phyloP scores from a whole-genome alignment of 2,797 vertebrate genomes.

The Rhynchotus rufescens region DNA sequence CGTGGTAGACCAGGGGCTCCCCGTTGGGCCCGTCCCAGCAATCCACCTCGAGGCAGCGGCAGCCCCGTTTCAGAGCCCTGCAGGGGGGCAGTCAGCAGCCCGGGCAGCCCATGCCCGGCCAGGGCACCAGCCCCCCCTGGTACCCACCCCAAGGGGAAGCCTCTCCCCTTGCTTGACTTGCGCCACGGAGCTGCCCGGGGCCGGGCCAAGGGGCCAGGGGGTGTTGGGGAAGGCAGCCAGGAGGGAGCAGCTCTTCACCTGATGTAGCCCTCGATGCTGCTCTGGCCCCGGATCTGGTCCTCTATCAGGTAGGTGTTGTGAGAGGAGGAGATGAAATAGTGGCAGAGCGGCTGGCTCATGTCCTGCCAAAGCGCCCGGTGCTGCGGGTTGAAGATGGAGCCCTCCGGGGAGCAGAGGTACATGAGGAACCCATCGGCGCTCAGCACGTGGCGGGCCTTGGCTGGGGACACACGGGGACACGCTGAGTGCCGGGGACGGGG shows the following conservation, averaged over 20 bases:
- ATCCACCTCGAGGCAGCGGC: constrained; percentile 94
- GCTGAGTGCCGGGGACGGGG: not conserved
- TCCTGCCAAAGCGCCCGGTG: constrained; percentile 86
- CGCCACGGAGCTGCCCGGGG: not conserved
- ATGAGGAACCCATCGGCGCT: constrained; percentile 92
- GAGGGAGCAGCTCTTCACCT: constrained; percentile 77
- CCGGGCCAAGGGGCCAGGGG: not conserved
- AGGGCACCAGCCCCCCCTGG: not conserved
- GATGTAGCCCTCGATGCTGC: constrained; percentile 96
- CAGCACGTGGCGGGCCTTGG: constrained; percentile 85
- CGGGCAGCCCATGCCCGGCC: not conserved
- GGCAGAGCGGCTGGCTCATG: constrained; percentile 91
- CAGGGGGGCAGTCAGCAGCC: not conserved
- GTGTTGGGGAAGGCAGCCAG: not conserved
- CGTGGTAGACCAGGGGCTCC: constrained; percentile 94
- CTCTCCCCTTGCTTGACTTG: not conserved
- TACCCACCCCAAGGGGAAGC: not conserved
- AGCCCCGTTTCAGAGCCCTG: constrained; percentile 91
- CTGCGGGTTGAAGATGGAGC: constrained; percentile 88
- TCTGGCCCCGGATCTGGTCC: constrained; percentile 94
- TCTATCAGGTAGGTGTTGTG: constrained; percentile 98
- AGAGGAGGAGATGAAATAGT: constrained; percentile 97
- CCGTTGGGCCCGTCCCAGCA: constrained; percentile 94
- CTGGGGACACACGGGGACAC: constrained; percentile 73
- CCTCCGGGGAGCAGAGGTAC: constrained; percentile 92